Evolutionary conservation across 2,113 vertebrate genomes (phyloP).

Genomic region (Leptodactylus fuscus): DNA sequence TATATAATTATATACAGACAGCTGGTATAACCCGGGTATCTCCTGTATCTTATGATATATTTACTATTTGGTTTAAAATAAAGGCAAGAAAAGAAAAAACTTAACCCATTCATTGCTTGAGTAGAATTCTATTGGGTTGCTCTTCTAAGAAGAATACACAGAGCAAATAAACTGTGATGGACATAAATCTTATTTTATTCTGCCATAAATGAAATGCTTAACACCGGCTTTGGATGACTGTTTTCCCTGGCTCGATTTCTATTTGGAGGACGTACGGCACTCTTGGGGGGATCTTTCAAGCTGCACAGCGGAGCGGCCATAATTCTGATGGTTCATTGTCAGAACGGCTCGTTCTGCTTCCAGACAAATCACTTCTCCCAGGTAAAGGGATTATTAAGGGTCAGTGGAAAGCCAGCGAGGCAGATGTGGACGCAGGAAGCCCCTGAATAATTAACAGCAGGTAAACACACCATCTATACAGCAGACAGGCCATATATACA

Average conservation of each 20-base stretch:
- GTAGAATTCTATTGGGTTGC: not conserved
- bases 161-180: not conserved
- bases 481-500: too few species aligned
- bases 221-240: slow-evolving; percentile 21
- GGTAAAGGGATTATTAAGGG: slow-evolving; percentile 42
- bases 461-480: not conserved
- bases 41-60: too few species aligned
- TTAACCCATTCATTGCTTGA: not conserved
- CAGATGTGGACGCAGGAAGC: not conserved
- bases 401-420: not conserved
- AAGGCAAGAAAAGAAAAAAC: too few species aligned
- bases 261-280: slow-evolving; percentile 36
- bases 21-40: too few species aligned
- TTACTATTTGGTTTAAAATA: too few species aligned
- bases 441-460: slow-evolving; percentile 6
- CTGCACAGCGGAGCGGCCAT: not conserved
- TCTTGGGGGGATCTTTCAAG: slow-evolving; percentile 33
- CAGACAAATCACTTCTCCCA: slow-evolving; percentile 17
- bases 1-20: too few species aligned
- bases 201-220: slow-evolving; percentile 47
- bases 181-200: slow-evolving; percentile 29
- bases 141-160: not conserved
- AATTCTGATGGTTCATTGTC: slow-evolving; percentile 35
- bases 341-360: not conserved
- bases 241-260: slow-evolving; percentile 26